These are phyloP conservation scores for Clistopyga incitator DNA, from an alignment of 2,888 invertebrate species.

Conservation along the genomic window DNA sequence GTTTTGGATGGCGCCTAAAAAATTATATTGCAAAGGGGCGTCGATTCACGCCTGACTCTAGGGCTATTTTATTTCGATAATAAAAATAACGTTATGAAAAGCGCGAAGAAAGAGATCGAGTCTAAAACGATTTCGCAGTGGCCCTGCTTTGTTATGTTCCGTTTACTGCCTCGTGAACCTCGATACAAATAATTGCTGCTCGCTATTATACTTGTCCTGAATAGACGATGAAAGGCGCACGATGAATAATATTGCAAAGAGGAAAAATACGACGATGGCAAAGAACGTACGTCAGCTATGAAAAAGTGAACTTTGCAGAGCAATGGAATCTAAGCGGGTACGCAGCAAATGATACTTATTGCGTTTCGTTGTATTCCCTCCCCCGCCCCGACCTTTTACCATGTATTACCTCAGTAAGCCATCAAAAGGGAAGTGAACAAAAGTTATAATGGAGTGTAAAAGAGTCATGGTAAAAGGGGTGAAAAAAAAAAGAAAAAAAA, in stretches of 20 bases:
- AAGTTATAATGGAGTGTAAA: constrained; percentile 30
- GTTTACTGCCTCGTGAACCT: neutral
- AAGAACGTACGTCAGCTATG: neutral
- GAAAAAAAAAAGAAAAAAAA: constrained; percentile 23
- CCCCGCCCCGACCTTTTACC: neutral
- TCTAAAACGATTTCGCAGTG: neutral
- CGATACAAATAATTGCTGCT: constrained; percentile 41
- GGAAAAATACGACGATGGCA: constrained; percentile 3
- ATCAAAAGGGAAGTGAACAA: constrained; percentile 39
- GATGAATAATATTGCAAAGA: constrained; percentile 32
- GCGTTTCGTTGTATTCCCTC: constrained; percentile 41
- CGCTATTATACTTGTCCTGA: constrained; percentile 25
- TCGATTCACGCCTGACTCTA: too few relatives aligned
- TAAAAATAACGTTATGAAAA: neutral
- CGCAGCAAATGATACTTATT: constrained; percentile 52
- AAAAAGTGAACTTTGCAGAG: neutral
- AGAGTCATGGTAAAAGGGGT: neutral
- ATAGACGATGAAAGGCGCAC: neutral
- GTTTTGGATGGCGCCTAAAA: neutral
- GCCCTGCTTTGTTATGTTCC: neutral
- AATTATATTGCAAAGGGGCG: neutral
- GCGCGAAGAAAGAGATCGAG: constrained; percentile 5
- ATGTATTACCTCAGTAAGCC: neutral
- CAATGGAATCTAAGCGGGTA: neutral
- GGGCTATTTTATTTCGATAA: too few relatives aligned